phyloP scores from a whole-genome alignment of 1,140 invertebrate genomes.

The Formica selysi region DNA sequence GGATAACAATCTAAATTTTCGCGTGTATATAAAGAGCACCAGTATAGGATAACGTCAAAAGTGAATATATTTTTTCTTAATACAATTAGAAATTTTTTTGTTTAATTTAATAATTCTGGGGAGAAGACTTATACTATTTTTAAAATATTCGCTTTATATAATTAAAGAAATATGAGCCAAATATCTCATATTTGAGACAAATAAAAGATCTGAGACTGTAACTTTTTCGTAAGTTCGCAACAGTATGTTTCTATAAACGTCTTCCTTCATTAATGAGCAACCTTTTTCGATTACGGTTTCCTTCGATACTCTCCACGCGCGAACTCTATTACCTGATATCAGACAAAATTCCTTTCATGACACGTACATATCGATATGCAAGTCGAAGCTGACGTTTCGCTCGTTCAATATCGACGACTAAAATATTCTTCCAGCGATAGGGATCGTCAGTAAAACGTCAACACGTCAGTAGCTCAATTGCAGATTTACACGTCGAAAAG shows the following conservation, averaged over 20 bases:
- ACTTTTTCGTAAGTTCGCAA: slow-evolving; percentile 6
- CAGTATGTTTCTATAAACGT: background rate
- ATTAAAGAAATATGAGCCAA: background rate
- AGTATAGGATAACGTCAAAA: background rate
- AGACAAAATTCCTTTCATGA: slow-evolving; percentile 87
- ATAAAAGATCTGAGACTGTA: background rate
- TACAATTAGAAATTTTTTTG: background rate
- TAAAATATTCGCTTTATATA: background rate
- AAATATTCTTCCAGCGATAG: slow-evolving; percentile 90
- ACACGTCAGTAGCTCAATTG: slow-evolving; percentile 90
- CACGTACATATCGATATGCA: slow-evolving; percentile 87
- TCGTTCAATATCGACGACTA: slow-evolving; percentile 90
- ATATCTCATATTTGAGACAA: background rate
- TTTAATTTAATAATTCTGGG: background rate
- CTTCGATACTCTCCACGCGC: slow-evolving; percentile 90
- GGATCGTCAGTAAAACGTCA: slow-evolving; percentile 87
- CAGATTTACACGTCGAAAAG: slow-evolving; percentile 90
- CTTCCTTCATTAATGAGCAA: slow-evolving; percentile 5
- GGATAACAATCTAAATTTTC: background rate
- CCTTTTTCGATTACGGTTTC: slow-evolving; percentile 76
- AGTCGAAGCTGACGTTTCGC: slow-evolving; percentile 90
- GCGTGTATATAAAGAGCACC: background rate
- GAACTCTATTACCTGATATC: slow-evolving; percentile 91
- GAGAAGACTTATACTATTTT: background rate
- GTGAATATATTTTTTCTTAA: background rate